These are phyloP conservation scores for Coendou prehensilis DNA, from an alignment of 2,797 vertebrate genomes.

Conservation along the genomic window DNA sequence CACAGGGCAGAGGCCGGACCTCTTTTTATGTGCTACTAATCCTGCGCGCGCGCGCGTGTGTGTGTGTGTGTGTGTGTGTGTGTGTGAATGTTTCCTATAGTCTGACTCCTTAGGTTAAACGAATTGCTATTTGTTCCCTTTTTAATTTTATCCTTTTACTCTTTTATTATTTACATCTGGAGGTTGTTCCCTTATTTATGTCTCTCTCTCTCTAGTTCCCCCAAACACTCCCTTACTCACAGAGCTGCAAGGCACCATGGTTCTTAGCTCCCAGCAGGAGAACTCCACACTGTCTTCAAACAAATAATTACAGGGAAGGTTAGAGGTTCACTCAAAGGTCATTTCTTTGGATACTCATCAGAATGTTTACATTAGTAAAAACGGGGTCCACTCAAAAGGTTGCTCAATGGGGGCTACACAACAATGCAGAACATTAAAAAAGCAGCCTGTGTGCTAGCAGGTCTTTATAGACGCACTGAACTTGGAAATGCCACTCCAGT, in stretches of 20 bases:
- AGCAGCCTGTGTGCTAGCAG: slow-evolving; percentile 83
- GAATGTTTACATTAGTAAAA: slow-evolving; percentile 97
- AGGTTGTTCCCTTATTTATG: slow-evolving; percentile 94
- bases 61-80: not conserved
- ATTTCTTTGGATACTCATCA: slow-evolving; percentile 97
- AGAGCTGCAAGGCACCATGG: slow-evolving; percentile 92
- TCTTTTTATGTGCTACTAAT: slow-evolving; percentile 78
- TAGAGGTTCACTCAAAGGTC: slow-evolving; percentile 96
- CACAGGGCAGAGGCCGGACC: slow-evolving; percentile 92
- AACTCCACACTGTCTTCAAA: slow-evolving; percentile 99
- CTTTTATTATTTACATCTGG: slow-evolving; percentile 99
- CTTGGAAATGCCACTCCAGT: slow-evolving; percentile 73
- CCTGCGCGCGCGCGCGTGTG: not conserved
- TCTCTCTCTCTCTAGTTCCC: slow-evolving; percentile 89
- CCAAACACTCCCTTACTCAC: slow-evolving; percentile 88
- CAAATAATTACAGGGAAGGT: slow-evolving; percentile 99
- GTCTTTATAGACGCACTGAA: slow-evolving; percentile 80
- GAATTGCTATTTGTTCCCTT: slow-evolving; percentile 87
- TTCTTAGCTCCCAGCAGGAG: slow-evolving; percentile 95
- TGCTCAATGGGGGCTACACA: slow-evolving; percentile 87
- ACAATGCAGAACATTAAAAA: slow-evolving; percentile 88
- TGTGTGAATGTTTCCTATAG: slow-evolving; percentile 70
- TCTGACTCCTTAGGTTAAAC: slow-evolving; percentile 86
- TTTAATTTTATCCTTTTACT: slow-evolving; percentile 88
- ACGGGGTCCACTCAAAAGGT: slow-evolving; percentile 91